Base-by-base conservation (phyloP, 2,797 vertebrate species). In the Myotis vivesi region DNA sequence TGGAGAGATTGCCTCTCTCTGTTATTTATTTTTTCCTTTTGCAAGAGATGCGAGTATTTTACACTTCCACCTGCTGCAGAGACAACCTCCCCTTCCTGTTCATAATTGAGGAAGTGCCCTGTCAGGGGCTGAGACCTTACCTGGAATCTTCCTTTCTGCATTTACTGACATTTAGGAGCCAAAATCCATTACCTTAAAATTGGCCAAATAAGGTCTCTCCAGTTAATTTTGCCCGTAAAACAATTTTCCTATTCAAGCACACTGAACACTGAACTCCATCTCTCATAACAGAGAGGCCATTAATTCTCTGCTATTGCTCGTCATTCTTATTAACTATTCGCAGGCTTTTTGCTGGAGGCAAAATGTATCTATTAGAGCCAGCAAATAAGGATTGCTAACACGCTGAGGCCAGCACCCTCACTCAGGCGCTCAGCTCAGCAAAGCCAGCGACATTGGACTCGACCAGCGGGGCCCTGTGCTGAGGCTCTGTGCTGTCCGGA, bases 271-370 rank as follows among this genome's bases (percentile, higher is more conserved):
- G 17, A 83, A 96, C 97, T 97, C 83, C 91, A 95, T 97, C 94
- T 94, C 95, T 97, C 96, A 94, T 96, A 95, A 96, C 94, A 96
- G 95, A 97, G 95, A 94, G 95, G 69, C 95, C 95, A 97, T 96
- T 97, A 97, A 97, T 97, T 96, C 95, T 96, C 92, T 92, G 93
- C 93, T 94, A 75, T 95, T 94, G 94, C 91, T 97, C 95, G 95
- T 97, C 97, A 97, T 96, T 97, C 93, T 95, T 97, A 96, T 97
- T 96, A 97, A 97, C 93, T 91, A 92, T 89, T 91, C 7, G 5
- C 38, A 92, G 97, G 95, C 95, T 94, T 96, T 97, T 95, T 75
- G 96, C 97, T 75, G 4, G 49, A 96, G 94, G 97, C 96, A 95
- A 96, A 97, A 97, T 96, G 93, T 96, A 93, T 97, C 94, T 95